A percentile compares a stretch with the other conserved stretches of the same genome.
These are phyloP conservation scores for Bellardia bayeri DNA, from an alignment of 2,888 invertebrate genomes.

Conservation along the genomic window DNA sequence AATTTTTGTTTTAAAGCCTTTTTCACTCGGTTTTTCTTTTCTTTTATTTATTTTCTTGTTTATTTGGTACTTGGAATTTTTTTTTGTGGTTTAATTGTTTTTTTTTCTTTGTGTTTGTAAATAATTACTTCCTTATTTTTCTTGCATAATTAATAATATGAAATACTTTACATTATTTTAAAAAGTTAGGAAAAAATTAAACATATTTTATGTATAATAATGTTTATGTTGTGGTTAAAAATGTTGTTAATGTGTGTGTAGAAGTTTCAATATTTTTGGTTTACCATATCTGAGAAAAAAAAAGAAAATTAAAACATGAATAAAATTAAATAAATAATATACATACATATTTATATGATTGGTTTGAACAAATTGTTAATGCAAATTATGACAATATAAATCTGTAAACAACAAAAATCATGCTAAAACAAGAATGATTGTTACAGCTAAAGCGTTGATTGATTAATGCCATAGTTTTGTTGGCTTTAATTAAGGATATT, in stretches of 20 bases:
- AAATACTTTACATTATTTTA: constrained; percentile 68
- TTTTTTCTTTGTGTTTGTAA: constrained; percentile 39
- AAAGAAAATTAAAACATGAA: constrained; percentile 74
- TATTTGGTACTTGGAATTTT: constrained; percentile 66
- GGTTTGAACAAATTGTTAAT: constrained; percentile 5
- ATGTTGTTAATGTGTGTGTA: constrained; percentile 66
- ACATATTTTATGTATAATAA: constrained; percentile 31
- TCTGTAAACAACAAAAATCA: neutral
- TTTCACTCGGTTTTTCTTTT: constrained; percentile 47
- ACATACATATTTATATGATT: constrained; percentile 12
- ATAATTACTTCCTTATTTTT: constrained; percentile 58
- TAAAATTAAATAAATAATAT: constrained; percentile 66
- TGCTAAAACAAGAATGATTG: constrained; percentile 4
- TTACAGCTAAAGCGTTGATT: neutral
- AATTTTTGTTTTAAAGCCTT: constrained; percentile 47
- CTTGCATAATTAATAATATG: constrained; percentile 54
- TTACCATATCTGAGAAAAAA: constrained; percentile 82
- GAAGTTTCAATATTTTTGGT: constrained; percentile 83
- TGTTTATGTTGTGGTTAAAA: constrained; percentile 66
- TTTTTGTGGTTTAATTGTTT: constrained; percentile 7
- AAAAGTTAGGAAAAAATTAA: constrained; percentile 2
- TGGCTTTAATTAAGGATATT: too few species aligned
- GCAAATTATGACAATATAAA: neutral
- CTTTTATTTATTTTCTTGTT: constrained; percentile 19
- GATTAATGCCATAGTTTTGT: too few species aligned